A percentile compares a stretch with the other conserved stretches of the same genome.
These are phyloP conservation scores for Brachyhypopomus gauderio DNA, from an alignment of 2,113 vertebrate genomes.

Conservation along the genomic window DNA sequence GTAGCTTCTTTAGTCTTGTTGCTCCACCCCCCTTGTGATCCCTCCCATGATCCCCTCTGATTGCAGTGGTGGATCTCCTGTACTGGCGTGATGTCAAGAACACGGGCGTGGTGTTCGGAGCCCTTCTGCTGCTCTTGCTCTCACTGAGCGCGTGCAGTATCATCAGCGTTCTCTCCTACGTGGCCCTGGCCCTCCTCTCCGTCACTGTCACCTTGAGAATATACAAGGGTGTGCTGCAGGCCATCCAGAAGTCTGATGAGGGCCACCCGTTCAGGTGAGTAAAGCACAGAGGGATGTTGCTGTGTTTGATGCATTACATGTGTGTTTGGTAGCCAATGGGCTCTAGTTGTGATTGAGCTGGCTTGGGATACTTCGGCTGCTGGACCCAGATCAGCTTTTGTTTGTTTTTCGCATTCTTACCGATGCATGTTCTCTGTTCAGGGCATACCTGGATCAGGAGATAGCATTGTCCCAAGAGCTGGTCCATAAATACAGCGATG, in stretches of 20 bases:
- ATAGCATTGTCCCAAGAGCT: slow-evolving; percentile 85
- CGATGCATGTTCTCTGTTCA: slow-evolving; percentile 54
- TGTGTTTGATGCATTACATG: not conserved
- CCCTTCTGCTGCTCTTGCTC: slow-evolving; percentile 90
- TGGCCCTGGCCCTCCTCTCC: slow-evolving; percentile 91
- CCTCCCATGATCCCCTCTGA: slow-evolving; percentile 40
- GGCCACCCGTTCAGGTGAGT: slow-evolving; percentile 97
- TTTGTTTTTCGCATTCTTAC: not conserved
- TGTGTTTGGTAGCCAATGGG: not conserved
- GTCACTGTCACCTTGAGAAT: slow-evolving; percentile 96
- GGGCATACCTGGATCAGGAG: slow-evolving; percentile 87
- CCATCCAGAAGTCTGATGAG: slow-evolving; percentile 95
- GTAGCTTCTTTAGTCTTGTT: too few species aligned
- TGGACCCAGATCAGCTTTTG: not conserved
- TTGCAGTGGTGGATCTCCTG: slow-evolving; percentile 92
- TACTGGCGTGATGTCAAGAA: slow-evolving; percentile 98
- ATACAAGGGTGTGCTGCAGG: slow-evolving; percentile 97
- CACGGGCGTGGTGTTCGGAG: slow-evolving; percentile 92
- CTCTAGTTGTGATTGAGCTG: slow-evolving; percentile 12
- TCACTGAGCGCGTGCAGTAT: slow-evolving; percentile 95
- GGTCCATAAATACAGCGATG: slow-evolving; percentile 90
- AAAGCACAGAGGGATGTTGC: not conserved
- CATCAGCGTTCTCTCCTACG: slow-evolving; percentile 91
- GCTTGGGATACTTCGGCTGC: not conserved
- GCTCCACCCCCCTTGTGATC: not conserved